Evolutionary conservation across 2,113 vertebrate species (phyloP).

Genomic region (Pelecanus crispus): DNA sequence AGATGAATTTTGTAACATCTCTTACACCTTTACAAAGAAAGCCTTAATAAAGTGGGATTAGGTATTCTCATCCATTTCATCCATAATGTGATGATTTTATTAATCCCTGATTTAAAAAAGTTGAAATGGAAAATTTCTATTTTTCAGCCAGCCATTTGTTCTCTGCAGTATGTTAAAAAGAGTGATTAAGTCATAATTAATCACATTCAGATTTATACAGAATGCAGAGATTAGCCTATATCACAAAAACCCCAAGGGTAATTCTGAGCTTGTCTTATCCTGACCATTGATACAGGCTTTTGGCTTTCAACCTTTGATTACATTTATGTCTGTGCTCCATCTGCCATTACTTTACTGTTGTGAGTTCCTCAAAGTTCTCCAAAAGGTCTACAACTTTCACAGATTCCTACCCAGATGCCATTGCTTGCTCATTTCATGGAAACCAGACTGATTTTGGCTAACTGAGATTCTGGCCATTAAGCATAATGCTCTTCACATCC

Average conservation of each 20-base stretch:
- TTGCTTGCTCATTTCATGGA: not conserved
- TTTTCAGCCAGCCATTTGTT: not conserved
- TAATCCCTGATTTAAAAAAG: not conserved
- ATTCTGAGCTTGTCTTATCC: constrained; percentile 46
- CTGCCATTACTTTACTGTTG: not conserved
- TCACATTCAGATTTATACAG: not conserved
- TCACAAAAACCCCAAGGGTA: not conserved
- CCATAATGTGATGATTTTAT: not conserved
- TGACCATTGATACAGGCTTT: not conserved
- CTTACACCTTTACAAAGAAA: constrained; percentile 44
- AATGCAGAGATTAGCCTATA: not conserved
- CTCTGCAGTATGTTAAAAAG: not conserved
- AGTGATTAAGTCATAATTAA: not conserved
- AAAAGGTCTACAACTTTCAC: not conserved
- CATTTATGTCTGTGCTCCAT: not conserved
- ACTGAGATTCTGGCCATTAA: not conserved
- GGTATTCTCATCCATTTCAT: not conserved
- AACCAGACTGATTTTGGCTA: not conserved
- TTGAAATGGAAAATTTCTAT: not conserved
- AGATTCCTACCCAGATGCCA: not conserved
- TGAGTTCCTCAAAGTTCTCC: not conserved
- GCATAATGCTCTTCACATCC: not conserved
- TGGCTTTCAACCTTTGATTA: not conserved
- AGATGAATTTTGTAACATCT: constrained; percentile 32
- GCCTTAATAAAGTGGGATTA: constrained; percentile 38